Evolutionary conservation across 2,888 invertebrate genomes (phyloP), one percentile per base, ranked within the genome.

Genomic region (Nomada ruficornis): DNA sequence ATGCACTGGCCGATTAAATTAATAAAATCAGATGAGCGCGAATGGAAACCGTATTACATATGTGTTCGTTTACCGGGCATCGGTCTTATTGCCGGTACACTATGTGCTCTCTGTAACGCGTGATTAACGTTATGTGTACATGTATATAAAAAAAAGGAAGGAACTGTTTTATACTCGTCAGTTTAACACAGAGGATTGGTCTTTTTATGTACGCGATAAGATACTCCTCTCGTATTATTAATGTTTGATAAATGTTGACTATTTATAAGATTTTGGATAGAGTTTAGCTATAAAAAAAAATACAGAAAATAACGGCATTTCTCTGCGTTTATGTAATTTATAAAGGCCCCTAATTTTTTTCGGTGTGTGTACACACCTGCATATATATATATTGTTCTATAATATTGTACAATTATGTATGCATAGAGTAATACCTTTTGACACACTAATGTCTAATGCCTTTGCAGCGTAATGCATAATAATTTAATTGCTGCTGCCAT

Each of bases 401-500:
- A 47, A 44, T 26, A 7, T 54, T 54, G n/a, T 42, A 77, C 29
- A 13, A 50, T 42, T 59, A 44, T 4, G 57, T 23, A 64, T 4
- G 57, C 13, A 64, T 52, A 55, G 15, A n/a, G 47, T n/a, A 29
- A 42, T 50, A 13, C 20, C 18, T 7, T 54, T 18, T 13, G 18
- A 59, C 9, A 50, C 23, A 20, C 18, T 70, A 23, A 67, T 23
- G 15, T n/a, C 26, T 50, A 59, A 59, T 76, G 20, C 55, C 47
- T 73, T 85, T 79, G 7, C 60, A 86, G 88, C 80, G 89, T 70
- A 79, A 93, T 93, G 93, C 91, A 87, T 74, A 81, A 89, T 54
- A 89, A 88, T 77, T 82, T 93, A 80, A 90, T 93, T 55, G 92
- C 91, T 63, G 91, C 91, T 74, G 92, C 91, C 26, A 84, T 93